A percentile compares a stretch with the other conserved stretches of the same genome.
Conservation (phyloP, 1,140 invertebrate genomes). For the Bombus confusus region DNA sequence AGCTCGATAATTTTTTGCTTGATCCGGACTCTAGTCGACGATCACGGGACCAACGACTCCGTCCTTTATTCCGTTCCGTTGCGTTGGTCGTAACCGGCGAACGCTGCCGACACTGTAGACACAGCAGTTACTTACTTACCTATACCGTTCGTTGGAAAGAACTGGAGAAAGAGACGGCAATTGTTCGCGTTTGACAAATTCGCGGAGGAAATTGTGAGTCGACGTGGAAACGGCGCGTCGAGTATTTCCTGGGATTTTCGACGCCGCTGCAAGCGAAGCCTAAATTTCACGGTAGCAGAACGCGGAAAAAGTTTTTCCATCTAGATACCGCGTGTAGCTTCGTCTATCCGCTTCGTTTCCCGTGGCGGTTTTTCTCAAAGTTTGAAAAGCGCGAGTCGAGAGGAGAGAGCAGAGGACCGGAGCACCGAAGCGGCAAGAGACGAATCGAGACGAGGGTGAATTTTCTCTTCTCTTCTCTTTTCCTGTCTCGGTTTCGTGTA, state of each 20-base stretch:
- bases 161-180: not conserved
- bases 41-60: too few species aligned
- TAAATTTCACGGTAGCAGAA: not conserved
- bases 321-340: not conserved
- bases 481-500: not conserved
- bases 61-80: too few species aligned
- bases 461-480: not conserved
- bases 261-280: not conserved
- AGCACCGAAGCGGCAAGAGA: not conserved
- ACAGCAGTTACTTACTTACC: not conserved
- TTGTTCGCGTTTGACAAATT: not conserved
- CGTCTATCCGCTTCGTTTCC: not conserved
- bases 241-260: not conserved
- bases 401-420: too few species aligned
- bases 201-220: not conserved
- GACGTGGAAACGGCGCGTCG: not conserved
- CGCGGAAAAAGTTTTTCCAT: constrained; percentile 16
- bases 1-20: not conserved
- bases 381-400: constrained; percentile 3
- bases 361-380: not conserved
- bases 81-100: too few species aligned
- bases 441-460: not conserved
- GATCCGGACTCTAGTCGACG: not conserved
- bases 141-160: too few species aligned
- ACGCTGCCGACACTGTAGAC: too few species aligned